Conservation (phyloP, 2,113 vertebrate species). For the Gobio gobio region DNA sequence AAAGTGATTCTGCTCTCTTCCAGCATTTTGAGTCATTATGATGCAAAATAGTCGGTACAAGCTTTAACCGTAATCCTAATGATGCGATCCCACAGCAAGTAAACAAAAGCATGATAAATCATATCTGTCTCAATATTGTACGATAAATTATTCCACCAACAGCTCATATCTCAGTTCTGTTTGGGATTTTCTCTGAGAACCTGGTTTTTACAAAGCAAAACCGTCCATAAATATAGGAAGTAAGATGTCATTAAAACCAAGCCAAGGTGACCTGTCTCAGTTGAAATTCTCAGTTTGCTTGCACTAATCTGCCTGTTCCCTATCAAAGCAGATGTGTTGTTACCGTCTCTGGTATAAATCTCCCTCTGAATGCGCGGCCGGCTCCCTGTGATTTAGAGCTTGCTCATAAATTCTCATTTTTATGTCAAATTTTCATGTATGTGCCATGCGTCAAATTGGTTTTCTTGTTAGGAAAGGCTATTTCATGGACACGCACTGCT, state of each 20-base stretch:
- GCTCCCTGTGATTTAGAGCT: constrained; percentile 13
- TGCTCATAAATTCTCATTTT: constrained; percentile 7
- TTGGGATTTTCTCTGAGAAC: neutral
- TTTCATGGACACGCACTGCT: neutral
- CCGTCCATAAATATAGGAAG: constrained; percentile 34
- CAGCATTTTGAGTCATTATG: constrained; percentile 6
- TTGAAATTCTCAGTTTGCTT: constrained; percentile 19
- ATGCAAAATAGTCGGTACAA: neutral
- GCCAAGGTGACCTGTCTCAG: constrained; percentile 34
- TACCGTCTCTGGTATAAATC: constrained; percentile 1
- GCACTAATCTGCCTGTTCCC: constrained; percentile 35
- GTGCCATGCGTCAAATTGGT: neutral
- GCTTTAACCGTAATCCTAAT: constrained; percentile 3
- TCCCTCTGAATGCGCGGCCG: neutral
- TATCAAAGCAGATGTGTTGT: constrained; percentile 47
- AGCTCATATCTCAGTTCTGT: neutral
- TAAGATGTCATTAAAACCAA: constrained; percentile 20
- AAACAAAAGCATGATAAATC: constrained; percentile 13
- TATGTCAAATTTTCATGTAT: neutral
- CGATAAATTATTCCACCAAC: neutral
- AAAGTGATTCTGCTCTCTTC: neutral
- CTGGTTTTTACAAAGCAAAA: neutral
- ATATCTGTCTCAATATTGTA: neutral
- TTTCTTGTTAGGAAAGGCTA: constrained; percentile 3
- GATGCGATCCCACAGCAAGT: neutral